Evolutionary conservation across 2,113 vertebrate genomes (phyloP).

Genomic region (Rutilus rutilus): DNA sequence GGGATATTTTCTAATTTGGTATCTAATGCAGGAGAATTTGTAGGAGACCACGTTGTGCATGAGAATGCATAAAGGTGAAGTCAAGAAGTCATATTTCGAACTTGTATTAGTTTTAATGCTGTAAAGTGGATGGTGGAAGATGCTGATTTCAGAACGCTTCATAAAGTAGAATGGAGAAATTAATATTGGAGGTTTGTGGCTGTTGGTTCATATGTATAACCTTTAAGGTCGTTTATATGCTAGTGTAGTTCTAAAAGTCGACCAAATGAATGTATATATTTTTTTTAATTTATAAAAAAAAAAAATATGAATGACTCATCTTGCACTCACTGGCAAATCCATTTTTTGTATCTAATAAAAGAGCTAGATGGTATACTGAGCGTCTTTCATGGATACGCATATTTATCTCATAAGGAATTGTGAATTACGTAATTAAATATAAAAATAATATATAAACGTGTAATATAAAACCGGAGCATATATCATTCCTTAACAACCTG

Average conservation of each 20-base stretch:
- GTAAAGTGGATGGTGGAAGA: neutral
- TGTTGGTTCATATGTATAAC: neutral
- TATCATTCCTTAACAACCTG: neutral
- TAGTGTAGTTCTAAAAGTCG: neutral
- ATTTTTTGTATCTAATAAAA: neutral
- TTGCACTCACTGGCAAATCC: neutral
- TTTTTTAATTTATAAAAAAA: neutral
- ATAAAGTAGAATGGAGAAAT: neutral
- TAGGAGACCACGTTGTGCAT: constrained; percentile 27
- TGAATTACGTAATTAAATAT: neutral
- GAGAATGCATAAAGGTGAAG: constrained; percentile 33
- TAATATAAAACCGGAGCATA: neutral
- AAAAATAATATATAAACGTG: neutral
- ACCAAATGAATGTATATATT: neutral
- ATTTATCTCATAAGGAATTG: neutral
- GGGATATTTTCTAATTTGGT: constrained; percentile 47
- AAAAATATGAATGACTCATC: neutral
- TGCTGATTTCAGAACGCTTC: neutral
- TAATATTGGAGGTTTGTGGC: neutral
- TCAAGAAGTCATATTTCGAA: neutral
- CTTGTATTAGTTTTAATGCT: neutral
- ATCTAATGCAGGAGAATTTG: constrained; percentile 43
- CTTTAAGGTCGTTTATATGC: neutral
- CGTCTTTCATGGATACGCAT: neutral
- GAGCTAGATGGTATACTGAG: neutral